Conservation (phyloP, 2,888 invertebrate species). For the Lamproptera curius region DNA sequence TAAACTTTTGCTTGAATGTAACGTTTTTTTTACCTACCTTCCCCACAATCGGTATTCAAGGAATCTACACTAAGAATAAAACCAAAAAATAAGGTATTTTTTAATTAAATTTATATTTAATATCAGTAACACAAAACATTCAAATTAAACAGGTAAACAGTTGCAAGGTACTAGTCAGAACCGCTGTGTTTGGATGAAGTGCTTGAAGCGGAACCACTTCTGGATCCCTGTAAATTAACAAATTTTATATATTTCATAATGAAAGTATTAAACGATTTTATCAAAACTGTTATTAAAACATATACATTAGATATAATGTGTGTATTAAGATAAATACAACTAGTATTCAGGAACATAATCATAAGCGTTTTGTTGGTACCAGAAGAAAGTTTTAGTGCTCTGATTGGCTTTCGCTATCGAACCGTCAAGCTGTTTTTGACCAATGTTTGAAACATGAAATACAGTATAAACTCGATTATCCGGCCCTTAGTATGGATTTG, state of each 20-base stretch:
- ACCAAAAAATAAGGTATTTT: background rate
- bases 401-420: too few species aligned
- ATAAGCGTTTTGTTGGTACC: too few species aligned
- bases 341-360: too few species aligned
- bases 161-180: conserved; percentile 44
- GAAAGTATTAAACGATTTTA: conserved; percentile 20
- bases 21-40: conserved; percentile 18
- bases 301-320: too few species aligned
- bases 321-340: too few species aligned
- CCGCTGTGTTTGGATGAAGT: conserved; percentile 62
- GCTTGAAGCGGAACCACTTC: conserved; percentile 68
- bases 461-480: too few species aligned
- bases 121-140: background rate
- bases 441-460: too few species aligned
- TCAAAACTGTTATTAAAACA: too few species aligned
- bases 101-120: background rate
- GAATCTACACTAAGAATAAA: background rate
- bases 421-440: too few species aligned
- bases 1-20: conserved; percentile 33
- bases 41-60: too few species aligned
- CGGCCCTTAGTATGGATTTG: too few species aligned
- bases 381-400: too few species aligned
- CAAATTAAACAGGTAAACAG: background rate
- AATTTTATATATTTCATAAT: background rate
- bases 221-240: conserved; percentile 50